Conservation (phyloP, 2,888 invertebrate genomes). For the Melitaea athalia region DNA sequence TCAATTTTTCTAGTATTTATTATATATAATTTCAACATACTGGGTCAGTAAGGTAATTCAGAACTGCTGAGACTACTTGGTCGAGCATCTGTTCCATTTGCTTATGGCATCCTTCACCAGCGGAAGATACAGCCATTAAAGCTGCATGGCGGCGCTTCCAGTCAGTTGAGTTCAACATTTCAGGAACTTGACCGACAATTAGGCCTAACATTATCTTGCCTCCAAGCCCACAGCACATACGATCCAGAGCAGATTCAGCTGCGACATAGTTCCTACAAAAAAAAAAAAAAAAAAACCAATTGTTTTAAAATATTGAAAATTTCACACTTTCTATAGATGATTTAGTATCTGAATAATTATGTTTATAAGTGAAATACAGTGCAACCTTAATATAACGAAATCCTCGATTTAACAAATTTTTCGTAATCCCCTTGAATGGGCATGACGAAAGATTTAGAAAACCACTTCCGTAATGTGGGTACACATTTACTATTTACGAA, state of each 20-base stretch:
- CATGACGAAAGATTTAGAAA: too few relatives aligned
- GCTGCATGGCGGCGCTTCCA: slow-evolving; percentile 98
- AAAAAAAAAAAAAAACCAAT: background rate
- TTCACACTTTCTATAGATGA: too few relatives aligned
- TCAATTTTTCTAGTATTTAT: too few relatives aligned
- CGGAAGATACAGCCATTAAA: slow-evolving; percentile 98
- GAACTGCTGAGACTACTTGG: slow-evolving; percentile 94
- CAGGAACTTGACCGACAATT: slow-evolving; percentile 92
- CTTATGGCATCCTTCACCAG: slow-evolving; percentile 99
- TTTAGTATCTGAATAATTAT: too few relatives aligned
- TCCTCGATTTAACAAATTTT: too few relatives aligned
- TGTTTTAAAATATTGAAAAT: too few relatives aligned
- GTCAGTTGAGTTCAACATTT: slow-evolving; percentile 91
- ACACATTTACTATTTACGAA: too few relatives aligned
- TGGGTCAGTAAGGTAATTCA: slow-evolving; percentile 92
- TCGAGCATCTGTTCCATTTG: slow-evolving; percentile 98
- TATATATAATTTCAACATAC: slow-evolving; percentile 74
- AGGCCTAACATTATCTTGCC: slow-evolving; percentile 94
- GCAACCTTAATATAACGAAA: too few relatives aligned
- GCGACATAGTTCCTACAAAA: slow-evolving; percentile 92
- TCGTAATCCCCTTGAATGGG: too few relatives aligned
- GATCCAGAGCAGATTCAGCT: slow-evolving; percentile 97
- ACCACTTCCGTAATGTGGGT: too few relatives aligned
- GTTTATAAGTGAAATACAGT: too few relatives aligned
- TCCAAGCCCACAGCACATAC: slow-evolving; percentile 98